Base-by-base conservation (phyloP, 2,888 invertebrate genomes). In the Agrypnus murinus region DNA sequence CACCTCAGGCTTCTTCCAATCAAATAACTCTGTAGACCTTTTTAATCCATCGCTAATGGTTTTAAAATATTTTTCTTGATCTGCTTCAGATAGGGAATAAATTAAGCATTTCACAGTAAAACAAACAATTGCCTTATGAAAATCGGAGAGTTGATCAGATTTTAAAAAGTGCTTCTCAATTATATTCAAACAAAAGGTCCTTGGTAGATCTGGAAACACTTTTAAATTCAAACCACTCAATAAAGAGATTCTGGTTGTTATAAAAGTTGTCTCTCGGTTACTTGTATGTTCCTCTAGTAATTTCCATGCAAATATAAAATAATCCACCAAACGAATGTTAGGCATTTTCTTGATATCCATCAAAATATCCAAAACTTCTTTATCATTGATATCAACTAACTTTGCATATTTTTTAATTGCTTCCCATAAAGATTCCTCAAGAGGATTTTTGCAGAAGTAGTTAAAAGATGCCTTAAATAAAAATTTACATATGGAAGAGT, bases 71-170 rank as follows among this genome's bases (percentile, higher is more conserved):
- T 10, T 34, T 58, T 46, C 40, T 55, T 53, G 59, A 19, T 64
- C 64, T 9, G 5, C 10, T 32, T 46, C 1, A 1, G 55, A 38
- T 8, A 53, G 15, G 15, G 48, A 58, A 14, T 68, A 60, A 15
- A 68, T 53, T 1, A 71, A 68, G 31, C 53, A 68, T 17, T 45
- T 64, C 43, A 48, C 8, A 66, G n/a, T 65, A 68, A 12, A 63
- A 34, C 15, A 71, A 71, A 1, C 8, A 25, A 17, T 64, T 63
- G 14, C 68, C 25, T n/a, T 14, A 7, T 6, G 59, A 65, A 12
- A 50, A 50, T 1, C 59, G 36, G 25, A 32, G 40, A 1, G 67
- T 50, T 10, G 67, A 50, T 7, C 10, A 4, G 5, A 9, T 59
- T 70, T 70, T n/a, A 65, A 60, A 19, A 70, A 45, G 43, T 60